Percentiles rank a stretch among this genome's conserved stretches.
Evolutionary conservation across 2,113 vertebrate species (phyloP).

Genomic region (Phrynosoma platyrhinos): DNA sequence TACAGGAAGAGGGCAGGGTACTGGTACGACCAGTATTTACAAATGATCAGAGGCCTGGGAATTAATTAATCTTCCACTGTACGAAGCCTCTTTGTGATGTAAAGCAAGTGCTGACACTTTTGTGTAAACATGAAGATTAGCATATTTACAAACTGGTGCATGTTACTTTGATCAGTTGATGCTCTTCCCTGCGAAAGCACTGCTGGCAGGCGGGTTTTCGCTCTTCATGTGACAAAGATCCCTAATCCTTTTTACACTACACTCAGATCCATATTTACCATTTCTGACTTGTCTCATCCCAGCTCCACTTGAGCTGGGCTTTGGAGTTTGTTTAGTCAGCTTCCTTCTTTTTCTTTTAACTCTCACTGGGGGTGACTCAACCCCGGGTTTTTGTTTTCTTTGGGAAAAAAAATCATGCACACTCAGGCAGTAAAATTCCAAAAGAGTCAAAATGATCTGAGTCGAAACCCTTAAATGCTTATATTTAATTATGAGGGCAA

Average conservation of each 20-base stretch:
- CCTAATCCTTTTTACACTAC: slow-evolving; percentile 79
- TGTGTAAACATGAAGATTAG: slow-evolving; percentile 85
- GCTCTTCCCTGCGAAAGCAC: slow-evolving; percentile 72
- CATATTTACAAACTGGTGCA: slow-evolving; percentile 78
- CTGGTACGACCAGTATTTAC: slow-evolving; percentile 69
- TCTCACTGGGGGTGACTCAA: slow-evolving; percentile 54
- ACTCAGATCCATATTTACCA: slow-evolving; percentile 82
- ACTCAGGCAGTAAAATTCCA: slow-evolving; percentile 78
- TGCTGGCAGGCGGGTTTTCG: slow-evolving; percentile 65
- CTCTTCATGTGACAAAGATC: slow-evolving; percentile 78
- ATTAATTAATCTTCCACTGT: slow-evolving; percentile 80
- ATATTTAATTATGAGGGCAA: slow-evolving; percentile 93
- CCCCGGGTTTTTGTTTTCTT: slow-evolving; percentile 67
- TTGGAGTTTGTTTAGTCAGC: slow-evolving; percentile 73
- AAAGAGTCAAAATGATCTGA: slow-evolving; percentile 87
- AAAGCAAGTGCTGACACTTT: slow-evolving; percentile 81
- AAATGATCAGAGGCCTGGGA: slow-evolving; percentile 75
- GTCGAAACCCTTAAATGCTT: slow-evolving; percentile 86
- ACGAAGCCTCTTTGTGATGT: slow-evolving; percentile 76
- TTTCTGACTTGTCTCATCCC: slow-evolving; percentile 74
- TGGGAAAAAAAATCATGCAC: slow-evolving; percentile 65
- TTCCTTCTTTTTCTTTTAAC: slow-evolving; percentile 65
- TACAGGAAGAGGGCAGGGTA: slow-evolving; percentile 60
- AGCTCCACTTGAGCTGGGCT: slow-evolving; percentile 73
- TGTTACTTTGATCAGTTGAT: slow-evolving; percentile 79